phyloP scores from a whole-genome alignment of 1,140 invertebrate genomes.

The Drosophila mojavensis region DNA sequence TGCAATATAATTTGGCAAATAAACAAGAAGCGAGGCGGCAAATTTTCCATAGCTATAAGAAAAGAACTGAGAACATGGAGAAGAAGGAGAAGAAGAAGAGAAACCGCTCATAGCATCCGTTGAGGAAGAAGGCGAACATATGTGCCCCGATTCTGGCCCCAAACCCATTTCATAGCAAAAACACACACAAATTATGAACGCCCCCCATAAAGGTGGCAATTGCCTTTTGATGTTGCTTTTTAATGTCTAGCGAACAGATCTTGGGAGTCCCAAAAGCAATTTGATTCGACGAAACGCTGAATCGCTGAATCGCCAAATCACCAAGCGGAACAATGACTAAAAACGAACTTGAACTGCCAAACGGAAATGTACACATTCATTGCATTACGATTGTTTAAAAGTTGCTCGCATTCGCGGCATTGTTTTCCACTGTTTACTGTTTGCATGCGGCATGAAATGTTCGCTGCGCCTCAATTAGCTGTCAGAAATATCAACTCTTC shows the following conservation, averaged over 20 bases:
- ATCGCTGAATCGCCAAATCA: neutral
- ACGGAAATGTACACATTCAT: conserved; percentile 28
- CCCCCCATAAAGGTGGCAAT: conserved; percentile 48
- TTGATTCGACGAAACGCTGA: neutral
- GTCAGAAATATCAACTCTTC: conserved; percentile 40
- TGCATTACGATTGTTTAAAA: conserved; percentile 22
- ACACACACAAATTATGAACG: conserved; percentile 37
- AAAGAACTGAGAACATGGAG: too few relatives aligned
- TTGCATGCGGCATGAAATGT: conserved; percentile 26
- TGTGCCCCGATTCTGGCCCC: conserved; percentile 17
- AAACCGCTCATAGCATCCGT: neutral
- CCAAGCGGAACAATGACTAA: conserved; percentile 26
- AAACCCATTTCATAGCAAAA: conserved; percentile 11
- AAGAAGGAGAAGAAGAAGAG: neutral
- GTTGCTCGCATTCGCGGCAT: neutral
- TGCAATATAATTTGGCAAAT: conserved; percentile 52
- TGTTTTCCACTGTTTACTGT: conserved; percentile 48
- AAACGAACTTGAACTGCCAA: conserved; percentile 17
- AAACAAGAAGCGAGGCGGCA: conserved; percentile 36
- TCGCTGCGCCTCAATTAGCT: conserved; percentile 35
- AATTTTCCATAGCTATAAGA: conserved; percentile 33
- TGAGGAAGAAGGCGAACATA: conserved; percentile 28
- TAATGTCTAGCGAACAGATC: conserved; percentile 20
- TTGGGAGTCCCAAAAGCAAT: neutral
- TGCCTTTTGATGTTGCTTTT: conserved; percentile 51